Evolutionary conservation across 2,888 invertebrate genomes (phyloP).

Genomic region (Eilema caniola): DNA sequence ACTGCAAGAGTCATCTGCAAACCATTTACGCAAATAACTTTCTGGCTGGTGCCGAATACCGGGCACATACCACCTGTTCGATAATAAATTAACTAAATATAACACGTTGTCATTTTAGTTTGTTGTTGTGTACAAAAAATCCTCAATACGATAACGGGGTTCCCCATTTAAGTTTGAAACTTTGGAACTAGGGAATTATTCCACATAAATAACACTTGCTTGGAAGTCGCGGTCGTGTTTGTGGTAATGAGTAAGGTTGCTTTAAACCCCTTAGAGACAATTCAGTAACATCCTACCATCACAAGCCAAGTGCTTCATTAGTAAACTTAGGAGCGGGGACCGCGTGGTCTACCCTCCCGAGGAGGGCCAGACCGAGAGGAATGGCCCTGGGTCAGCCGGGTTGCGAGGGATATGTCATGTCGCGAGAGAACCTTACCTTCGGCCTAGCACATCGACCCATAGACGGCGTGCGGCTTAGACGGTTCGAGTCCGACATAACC

Average conservation of each 20-base stretch:
- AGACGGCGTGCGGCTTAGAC: too few relatives aligned
- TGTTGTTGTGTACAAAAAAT: too few relatives aligned
- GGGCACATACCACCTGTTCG: slow-evolving; percentile 64
- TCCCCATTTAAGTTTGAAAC: not conserved
- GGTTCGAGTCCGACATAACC: too few relatives aligned
- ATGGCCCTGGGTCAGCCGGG: too few relatives aligned
- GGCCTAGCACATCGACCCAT: too few relatives aligned
- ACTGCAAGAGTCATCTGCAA: slow-evolving; percentile 47
- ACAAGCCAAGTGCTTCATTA: not conserved
- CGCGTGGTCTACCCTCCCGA: too few relatives aligned
- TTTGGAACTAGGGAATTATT: not conserved
- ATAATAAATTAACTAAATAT: slow-evolving; percentile 51
- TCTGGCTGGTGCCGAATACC: slow-evolving; percentile 50
- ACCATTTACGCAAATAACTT: slow-evolving; percentile 53
- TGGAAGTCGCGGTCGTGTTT: not conserved
- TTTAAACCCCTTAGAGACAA: not conserved
- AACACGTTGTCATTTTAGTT: slow-evolving; percentile 39
- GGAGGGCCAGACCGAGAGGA: too few relatives aligned
- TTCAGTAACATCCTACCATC: not conserved
- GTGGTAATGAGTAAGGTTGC: not conserved
- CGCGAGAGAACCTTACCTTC: too few relatives aligned
- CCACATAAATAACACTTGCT: not conserved
- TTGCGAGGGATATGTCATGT: too few relatives aligned
- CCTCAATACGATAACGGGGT: slow-evolving; percentile 18
- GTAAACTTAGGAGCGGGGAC: too few relatives aligned